Evolutionary conservation across 2,888 invertebrate genomes (phyloP), one percentile per base, ranked within the genome.

Genomic region (Chrysomela aeneicollis): DNA sequence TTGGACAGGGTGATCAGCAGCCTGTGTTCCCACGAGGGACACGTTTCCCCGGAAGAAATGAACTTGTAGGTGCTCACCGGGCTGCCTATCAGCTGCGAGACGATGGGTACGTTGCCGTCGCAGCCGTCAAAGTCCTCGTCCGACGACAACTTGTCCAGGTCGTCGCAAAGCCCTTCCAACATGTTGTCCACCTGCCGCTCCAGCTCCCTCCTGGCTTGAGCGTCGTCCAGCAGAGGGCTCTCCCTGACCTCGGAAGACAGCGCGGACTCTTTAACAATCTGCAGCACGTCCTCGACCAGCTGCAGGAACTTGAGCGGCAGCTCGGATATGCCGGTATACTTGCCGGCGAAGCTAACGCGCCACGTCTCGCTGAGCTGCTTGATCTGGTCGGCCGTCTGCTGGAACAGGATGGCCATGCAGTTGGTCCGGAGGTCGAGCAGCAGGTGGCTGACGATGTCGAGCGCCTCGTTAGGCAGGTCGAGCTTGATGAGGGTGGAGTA

Each of bases 1-100:
- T 97, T 97, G 73, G 95, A 94, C 66, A 94, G 86, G 58, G 94
- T 92, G 66, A 95, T 91, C 49, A 97, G 85, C 71, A 97, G 86
- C 62, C 92, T 87, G 75, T 92, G 91, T 80, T 93, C 93, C 91
- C 92, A 92, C 55, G 88, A 86, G 77, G 87, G 81, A 57, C 86
- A 83, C 37, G 83, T 74, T 21, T 63, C 63, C 1, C 30, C 53
- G 70, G 79, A 73, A 73, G 81, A 59, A 30, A 21, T n/a, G 35
- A 55, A 21, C 66, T 77, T 79, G 60, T 79, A 78, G 19, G 76
- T 72, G 22, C 77, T 74, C 17, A 86, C 85, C 17, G 89, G 88
- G 59, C 87, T 89, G 10, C 88, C 89, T 59, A 89, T 85, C 47
- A 90, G 77, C 76, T 90, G 90, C 0, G 89, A 89, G 0, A 89